Evolutionary conservation across 2,797 vertebrate genomes (phyloP).

Genomic region (Triplophysa bombifrons): DNA sequence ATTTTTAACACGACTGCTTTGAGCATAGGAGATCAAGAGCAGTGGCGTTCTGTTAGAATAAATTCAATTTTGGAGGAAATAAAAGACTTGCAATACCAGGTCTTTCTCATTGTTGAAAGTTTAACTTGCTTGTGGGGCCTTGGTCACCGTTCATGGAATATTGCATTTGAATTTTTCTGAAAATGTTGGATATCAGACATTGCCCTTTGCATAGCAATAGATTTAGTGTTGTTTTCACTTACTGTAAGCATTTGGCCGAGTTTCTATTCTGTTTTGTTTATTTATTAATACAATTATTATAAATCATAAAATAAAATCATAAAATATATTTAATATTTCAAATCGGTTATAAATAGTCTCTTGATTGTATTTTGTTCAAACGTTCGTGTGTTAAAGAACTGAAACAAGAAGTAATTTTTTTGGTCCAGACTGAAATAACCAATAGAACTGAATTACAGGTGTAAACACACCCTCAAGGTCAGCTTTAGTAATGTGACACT

Average conservation of each 20-base stretch:
- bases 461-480: background rate
- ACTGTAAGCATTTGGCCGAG: background rate
- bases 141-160: conserved; percentile 24
- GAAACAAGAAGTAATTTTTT: no score
- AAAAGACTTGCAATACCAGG: conserved; percentile 43
- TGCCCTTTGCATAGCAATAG: background rate
- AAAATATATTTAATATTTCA: no score
- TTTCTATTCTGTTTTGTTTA: no score
- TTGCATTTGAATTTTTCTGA: conserved; percentile 20
- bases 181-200: background rate
- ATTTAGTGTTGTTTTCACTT: background rate
- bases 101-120: conserved; percentile 40
- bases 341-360: no score
- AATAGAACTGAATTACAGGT: no score
- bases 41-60: conserved; percentile 6
- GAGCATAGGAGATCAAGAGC: conserved; percentile 48
- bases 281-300: no score
- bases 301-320: no score
- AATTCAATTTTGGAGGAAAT: conserved; percentile 46
- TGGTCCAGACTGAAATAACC: no score
- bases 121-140: conserved; percentile 21
- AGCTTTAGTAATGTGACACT: background rate
- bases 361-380: no score
- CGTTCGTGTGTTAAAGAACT: no score
- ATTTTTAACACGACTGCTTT: conserved; percentile 43